Evolutionary conservation across 2,113 vertebrate species (phyloP), one percentile per base, ranked within the genome.

Genomic region (Gnathonemus echidnorhynchus): DNA sequence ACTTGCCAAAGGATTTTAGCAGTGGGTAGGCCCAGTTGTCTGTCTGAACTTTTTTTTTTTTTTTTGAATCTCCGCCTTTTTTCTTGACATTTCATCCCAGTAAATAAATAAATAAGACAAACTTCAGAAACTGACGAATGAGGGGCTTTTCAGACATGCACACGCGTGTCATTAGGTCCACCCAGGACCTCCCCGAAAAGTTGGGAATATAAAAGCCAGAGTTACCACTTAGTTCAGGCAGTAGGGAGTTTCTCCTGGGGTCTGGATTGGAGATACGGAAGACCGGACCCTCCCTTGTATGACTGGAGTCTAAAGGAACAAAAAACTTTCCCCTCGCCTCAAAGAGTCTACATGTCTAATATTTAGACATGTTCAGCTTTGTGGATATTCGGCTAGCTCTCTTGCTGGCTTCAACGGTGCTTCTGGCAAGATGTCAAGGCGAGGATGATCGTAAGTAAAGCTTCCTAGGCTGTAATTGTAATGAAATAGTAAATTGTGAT

Each of bases 351-450:
- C 98, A 98, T 99, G 98, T 98, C 98, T 97, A 96, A 97, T 96
- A 96, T 97, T 97, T 98, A 98, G 98, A 97, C 96, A 99, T 99
- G 98, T 98, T 99, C 98, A 99, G 98, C 98, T 99, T 99, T 99
- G 98, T 98, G 98, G 98, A 99, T 98, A 96, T 98, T 96, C 97
- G 98, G 97, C 96, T 97, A 94, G 97, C 97, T 96, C 97, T 98
- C 96, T 96, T 98, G 95, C 97, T 99, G 96, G 95, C 97, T 96
- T 97, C 97, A 93, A 96, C 97, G 46, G 97, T 95, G 95, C 95
- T 98, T 95, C 96, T 97, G 96, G 97, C 98, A 94, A 97, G 95
- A 89, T 97, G 97, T 93, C 98, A 99, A 97, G 97, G 96, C 94
- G 97, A 97, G 94, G 97, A 97, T 95, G 98, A 99, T 95, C 94